phyloP scores from a whole-genome alignment of 2,113 vertebrate genomes.

The Rhabdornis inornatus region DNA sequence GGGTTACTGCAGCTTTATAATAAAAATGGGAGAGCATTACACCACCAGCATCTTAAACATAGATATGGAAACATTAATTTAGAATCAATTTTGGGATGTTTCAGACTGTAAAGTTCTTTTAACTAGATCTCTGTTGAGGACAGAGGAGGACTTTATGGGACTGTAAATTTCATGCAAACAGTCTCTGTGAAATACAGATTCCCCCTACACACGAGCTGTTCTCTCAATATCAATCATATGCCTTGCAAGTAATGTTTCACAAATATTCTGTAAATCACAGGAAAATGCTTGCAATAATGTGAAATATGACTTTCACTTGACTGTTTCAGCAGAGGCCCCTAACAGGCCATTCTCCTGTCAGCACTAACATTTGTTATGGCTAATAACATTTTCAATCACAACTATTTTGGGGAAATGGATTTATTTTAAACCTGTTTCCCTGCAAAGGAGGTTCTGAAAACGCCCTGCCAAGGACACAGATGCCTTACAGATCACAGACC shows the following conservation, averaged over 20 bases:
- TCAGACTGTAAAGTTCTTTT: slow-evolving; percentile 81
- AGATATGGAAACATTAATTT: slow-evolving; percentile 73
- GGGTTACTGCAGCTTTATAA: slow-evolving; percentile 39
- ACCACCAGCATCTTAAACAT: slow-evolving; percentile 67
- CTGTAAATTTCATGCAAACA: slow-evolving; percentile 76
- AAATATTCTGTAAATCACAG: slow-evolving; percentile 82
- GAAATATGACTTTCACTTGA: slow-evolving; percentile 81
- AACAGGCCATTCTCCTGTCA: slow-evolving; percentile 73
- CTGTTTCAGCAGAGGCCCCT: slow-evolving; percentile 72
- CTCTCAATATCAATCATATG: slow-evolving; percentile 71
- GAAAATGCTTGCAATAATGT: slow-evolving; percentile 73
- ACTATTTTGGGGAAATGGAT: slow-evolving; percentile 79
- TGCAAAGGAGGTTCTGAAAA: slow-evolving; percentile 57
- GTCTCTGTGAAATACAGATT: slow-evolving; percentile 72
- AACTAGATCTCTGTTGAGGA: slow-evolving; percentile 76
- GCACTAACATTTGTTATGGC: slow-evolving; percentile 81
- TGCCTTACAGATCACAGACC: slow-evolving; percentile 71
- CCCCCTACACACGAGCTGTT: slow-evolving; percentile 59
- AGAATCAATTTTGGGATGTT: slow-evolving; percentile 78
- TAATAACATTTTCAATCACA: slow-evolving; percentile 83
- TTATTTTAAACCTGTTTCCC: slow-evolving; percentile 76
- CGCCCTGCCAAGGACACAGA: slow-evolving; percentile 73
- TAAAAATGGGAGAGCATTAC: slow-evolving; percentile 62
- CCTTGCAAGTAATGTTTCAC: slow-evolving; percentile 74
- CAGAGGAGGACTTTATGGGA: slow-evolving; percentile 72